Evolutionary conservation across 2,797 vertebrate genomes (phyloP).

Genomic region (Gadopsis marmoratus): DNA sequence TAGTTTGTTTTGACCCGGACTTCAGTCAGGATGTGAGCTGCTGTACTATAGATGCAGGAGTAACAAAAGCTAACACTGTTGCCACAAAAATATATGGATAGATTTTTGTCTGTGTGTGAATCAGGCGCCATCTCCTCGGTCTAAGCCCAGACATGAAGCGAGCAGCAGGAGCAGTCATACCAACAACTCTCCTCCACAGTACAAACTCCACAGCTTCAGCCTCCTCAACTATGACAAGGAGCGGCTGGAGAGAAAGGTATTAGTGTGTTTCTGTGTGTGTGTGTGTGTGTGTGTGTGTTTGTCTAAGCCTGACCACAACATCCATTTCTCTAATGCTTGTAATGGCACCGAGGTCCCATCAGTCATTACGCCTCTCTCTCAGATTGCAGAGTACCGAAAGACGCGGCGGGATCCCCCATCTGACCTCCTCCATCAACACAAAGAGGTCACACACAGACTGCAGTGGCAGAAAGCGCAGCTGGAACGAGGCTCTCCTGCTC

Average conservation of each 20-base stretch:
- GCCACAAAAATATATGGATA: not conserved
- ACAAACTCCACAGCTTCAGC: conserved; percentile 90
- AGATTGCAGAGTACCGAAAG: conserved; percentile 87
- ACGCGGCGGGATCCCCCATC: conserved; percentile 83
- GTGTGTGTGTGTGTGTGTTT: not conserved
- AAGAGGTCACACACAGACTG: conserved; percentile 85
- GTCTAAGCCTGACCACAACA: not conserved
- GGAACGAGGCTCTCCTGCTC: conserved; percentile 81
- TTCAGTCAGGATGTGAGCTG: not conserved
- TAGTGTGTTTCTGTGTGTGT: conserved; percentile 2
- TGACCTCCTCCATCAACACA: conserved; percentile 87
- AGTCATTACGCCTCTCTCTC: conserved; percentile 33
- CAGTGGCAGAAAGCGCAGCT: conserved; percentile 91
- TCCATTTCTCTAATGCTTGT: not conserved
- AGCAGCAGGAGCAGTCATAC: conserved; percentile 64
- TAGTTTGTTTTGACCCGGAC: not conserved
- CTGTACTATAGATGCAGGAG: not conserved
- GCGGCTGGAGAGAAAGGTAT: conserved; percentile 89
- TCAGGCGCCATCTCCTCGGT: conserved; percentile 77
- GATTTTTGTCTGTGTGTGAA: not conserved
- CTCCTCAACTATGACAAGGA: conserved; percentile 91
- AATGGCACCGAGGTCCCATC: not conserved
- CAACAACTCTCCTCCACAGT: conserved; percentile 79
- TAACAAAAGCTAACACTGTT: not conserved
- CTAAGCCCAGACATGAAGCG: conserved; percentile 76